Percentiles rank a stretch among this genome's conserved stretches.
Conservation (phyloP, 2,888 invertebrate genomes). For the Synanthedon andrenaeformis region DNA sequence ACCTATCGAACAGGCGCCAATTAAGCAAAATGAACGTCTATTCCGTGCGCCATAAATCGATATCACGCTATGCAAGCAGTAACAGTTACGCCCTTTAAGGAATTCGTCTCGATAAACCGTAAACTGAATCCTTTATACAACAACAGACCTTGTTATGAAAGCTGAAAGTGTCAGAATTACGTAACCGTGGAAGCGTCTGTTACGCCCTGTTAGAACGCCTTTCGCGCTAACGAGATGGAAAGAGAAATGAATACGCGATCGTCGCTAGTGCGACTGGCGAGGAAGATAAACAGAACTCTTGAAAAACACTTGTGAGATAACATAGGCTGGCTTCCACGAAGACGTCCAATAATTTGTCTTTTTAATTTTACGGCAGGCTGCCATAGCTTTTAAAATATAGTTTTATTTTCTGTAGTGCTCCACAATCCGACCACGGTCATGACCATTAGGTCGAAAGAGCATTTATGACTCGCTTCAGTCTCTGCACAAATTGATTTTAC, state of each 20-base stretch:
- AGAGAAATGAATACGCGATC: conserved; percentile 42
- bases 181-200: conserved; percentile 61
- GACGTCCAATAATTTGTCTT: conserved; percentile 70
- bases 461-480: conserved; percentile 54
- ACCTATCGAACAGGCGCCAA: conserved; percentile 53
- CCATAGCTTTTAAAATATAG: conserved; percentile 60
- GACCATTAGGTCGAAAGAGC: conserved; percentile 55
- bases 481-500: conserved; percentile 53
- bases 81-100: conserved; percentile 61
- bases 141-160: conserved; percentile 64
- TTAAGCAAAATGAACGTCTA: conserved; percentile 65
- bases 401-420: conserved; percentile 25
- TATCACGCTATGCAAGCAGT: conserved; percentile 45
- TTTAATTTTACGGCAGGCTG: conserved; percentile 69
- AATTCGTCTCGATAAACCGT: conserved; percentile 42
- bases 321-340: conserved; percentile 68
- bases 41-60: conserved; percentile 59
- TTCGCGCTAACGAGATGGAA: conserved; percentile 59
- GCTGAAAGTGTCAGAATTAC: conserved; percentile 65
- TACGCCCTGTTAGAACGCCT: conserved; percentile 65
- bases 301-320: conserved; percentile 71
- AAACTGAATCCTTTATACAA: conserved; percentile 44
- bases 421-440: conserved; percentile 47
- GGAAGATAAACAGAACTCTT: conserved; percentile 61
- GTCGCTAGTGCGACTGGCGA: conserved; percentile 35